These are phyloP conservation scores for Reinhardtius hippoglossoides DNA, from an alignment of 2,113 vertebrate genomes.

Conservation along the genomic window DNA sequence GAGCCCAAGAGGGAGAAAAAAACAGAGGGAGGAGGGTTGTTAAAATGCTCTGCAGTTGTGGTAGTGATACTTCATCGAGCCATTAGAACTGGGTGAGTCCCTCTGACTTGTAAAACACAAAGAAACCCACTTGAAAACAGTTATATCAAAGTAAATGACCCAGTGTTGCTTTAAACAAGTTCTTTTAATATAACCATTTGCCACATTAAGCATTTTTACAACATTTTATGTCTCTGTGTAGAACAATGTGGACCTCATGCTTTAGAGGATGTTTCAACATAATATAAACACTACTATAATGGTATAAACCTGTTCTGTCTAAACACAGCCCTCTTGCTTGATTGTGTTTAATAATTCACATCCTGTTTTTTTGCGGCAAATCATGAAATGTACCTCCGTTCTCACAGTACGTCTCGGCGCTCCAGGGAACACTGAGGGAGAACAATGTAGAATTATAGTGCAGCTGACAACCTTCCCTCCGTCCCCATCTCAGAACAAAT, in stretches of 20 bases:
- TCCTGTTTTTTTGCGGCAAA: neutral
- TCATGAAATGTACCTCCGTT: constrained; percentile 20
- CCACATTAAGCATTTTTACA: neutral
- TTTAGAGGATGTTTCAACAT: neutral
- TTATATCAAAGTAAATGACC: constrained; percentile 30
- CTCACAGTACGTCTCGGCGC: constrained; percentile 13
- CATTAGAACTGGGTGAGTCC: constrained; percentile 5
- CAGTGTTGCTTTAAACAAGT: constrained; percentile 16
- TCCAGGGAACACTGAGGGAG: constrained; percentile 25
- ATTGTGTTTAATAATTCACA: neutral
- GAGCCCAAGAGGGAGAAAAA: neutral
- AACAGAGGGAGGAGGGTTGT: neutral
- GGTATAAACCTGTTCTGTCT: neutral
- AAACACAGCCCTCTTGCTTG: neutral
- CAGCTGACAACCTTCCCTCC: constrained; percentile 49
- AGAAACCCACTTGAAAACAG: constrained; percentile 28
- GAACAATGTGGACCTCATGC: neutral
- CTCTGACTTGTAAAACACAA: constrained; percentile 34
- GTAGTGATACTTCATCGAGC: neutral
- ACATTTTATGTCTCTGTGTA: neutral
- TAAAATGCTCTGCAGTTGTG: constrained; percentile 3
- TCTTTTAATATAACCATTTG: neutral
- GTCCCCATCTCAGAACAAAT: constrained; percentile 57
- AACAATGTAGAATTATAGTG: constrained; percentile 58
- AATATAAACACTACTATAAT: neutral